These are phyloP conservation scores for Casuarius casuarius DNA, from an alignment of 2,113 vertebrate species.

Conservation along the genomic window DNA sequence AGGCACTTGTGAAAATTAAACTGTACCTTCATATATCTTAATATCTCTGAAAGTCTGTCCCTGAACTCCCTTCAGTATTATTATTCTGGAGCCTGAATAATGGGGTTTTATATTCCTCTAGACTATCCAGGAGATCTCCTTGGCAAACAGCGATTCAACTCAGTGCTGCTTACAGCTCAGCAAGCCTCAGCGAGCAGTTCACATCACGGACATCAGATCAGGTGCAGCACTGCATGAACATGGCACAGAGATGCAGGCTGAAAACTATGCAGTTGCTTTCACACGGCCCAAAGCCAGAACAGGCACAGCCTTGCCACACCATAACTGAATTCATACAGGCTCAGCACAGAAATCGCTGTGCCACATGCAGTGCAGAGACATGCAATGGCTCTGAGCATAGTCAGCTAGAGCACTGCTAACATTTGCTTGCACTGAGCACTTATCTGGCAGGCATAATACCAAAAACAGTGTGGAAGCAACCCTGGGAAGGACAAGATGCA, in stretches of 20 bases:
- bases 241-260: not conserved
- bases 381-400: not conserved
- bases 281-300: not conserved
- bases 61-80: too few relatives aligned
- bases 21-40: not conserved
- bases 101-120: too few relatives aligned
- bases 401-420: not conserved
- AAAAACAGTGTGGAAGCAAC: not conserved
- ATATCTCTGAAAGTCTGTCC: not conserved
- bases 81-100: too few relatives aligned
- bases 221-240: fast-evolving
- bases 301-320: not conserved
- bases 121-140: too few relatives aligned
- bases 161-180: too few relatives aligned
- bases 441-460: not conserved
- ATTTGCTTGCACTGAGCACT: not conserved
- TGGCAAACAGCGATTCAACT: too few relatives aligned
- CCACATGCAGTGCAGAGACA: not conserved
- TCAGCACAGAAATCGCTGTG: not conserved
- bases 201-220: too few relatives aligned
- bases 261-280: not conserved
- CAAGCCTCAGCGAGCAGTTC: too few relatives aligned
- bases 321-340: not conserved
- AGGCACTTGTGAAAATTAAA: not conserved
- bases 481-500: not conserved